These are phyloP conservation scores for Drosophila prosaltans DNA, from an alignment of 1,140 invertebrate species.

Conservation along the genomic window DNA sequence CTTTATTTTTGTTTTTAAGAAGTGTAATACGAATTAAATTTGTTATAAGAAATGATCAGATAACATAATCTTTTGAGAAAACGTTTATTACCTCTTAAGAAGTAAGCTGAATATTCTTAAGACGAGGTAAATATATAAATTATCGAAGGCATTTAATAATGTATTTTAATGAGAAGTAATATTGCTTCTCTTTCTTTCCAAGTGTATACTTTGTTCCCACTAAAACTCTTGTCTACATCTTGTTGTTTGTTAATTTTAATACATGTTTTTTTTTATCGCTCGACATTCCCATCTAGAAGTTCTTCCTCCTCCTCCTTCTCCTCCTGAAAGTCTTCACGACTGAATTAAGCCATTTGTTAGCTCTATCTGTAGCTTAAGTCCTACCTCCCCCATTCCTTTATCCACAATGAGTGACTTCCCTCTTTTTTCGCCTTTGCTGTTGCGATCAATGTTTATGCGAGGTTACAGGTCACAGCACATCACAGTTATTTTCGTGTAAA, in stretches of 20 bases:
- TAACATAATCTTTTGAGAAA: too few species aligned
- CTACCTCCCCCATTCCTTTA: not conserved
- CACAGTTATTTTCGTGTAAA: constrained; percentile 69
- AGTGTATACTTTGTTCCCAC: not conserved
- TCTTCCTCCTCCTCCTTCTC: not conserved
- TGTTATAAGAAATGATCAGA: too few species aligned
- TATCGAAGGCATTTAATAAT: too few species aligned
- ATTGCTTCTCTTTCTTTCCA: not conserved
- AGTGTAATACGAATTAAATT: too few species aligned
- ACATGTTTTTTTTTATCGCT: constrained; percentile 68
- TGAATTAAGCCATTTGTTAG: constrained; percentile 59
- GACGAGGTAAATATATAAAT: too few species aligned
- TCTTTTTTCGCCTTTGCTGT: not conserved
- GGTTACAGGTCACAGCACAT: constrained; percentile 55
- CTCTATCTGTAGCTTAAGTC: constrained; percentile 47
- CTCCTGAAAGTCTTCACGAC: constrained; percentile 21
- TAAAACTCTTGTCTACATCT: constrained; percentile 49
- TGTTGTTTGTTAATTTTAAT: constrained; percentile 77
- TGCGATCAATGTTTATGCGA: constrained; percentile 32
- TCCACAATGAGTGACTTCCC: not conserved
- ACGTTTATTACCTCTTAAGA: too few species aligned
- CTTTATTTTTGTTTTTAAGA: too few species aligned
- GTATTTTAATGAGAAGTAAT: too few species aligned
- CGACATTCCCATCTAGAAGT: constrained; percentile 35
- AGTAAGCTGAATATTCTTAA: too few species aligned